phyloP scores from a whole-genome alignment of 2,113 vertebrate genomes.

The Spilogale gracilis region DNA sequence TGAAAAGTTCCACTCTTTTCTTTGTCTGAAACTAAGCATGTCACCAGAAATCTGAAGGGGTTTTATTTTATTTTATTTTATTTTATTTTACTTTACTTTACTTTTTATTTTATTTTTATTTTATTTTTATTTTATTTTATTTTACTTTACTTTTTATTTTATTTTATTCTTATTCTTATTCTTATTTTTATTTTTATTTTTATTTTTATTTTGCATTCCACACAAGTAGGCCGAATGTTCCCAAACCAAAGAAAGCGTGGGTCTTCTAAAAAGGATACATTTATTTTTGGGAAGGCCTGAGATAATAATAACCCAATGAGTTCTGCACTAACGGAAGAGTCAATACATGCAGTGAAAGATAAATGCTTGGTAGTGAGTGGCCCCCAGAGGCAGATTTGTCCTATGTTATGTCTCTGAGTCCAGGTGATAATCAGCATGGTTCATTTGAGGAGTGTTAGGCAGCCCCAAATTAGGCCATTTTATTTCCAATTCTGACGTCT shows the following conservation, averaged over 20 bases:
- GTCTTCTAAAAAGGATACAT: constrained; percentile 43
- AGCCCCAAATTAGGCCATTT: not conserved
- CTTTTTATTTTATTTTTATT: no score
- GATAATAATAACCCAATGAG: not conserved
- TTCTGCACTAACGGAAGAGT: not conserved
- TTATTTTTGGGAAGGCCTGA: constrained; percentile 49
- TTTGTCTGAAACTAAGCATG: not conserved
- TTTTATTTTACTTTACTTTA: no score
- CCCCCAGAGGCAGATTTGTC: not conserved
- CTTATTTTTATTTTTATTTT: no score
- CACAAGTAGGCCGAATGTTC: constrained; percentile 7
- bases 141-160: no score
- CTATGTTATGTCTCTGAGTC: not conserved
- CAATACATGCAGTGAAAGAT: not conserved
- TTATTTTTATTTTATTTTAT: no score
- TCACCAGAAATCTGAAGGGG: not conserved
- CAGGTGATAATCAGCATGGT: not conserved
- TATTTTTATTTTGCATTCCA: not conserved
- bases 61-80: not conserved
- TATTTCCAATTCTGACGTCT: not conserved
- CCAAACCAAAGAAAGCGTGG: not conserved
- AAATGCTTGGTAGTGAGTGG: not conserved
- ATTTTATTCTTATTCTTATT: no score
- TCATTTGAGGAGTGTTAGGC: not conserved
- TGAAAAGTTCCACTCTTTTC: not conserved